These are phyloP conservation scores for Periophthalmus modestus DNA, from an alignment of 2,113 vertebrate species.

Conservation along the genomic window DNA sequence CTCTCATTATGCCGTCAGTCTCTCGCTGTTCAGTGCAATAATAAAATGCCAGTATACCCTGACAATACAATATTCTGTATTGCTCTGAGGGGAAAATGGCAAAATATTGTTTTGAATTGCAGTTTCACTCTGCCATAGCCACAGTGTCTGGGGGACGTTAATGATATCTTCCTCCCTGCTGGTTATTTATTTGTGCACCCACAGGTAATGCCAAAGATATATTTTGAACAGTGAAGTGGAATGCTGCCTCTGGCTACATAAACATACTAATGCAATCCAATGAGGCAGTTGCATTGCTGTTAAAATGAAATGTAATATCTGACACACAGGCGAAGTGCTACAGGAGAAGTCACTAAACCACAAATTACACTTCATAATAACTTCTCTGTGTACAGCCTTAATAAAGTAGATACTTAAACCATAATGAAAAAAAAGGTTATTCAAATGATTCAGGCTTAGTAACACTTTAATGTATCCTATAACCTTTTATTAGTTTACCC, in stretches of 20 bases:
- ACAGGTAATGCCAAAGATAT: slow-evolving; percentile 1
- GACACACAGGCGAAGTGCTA: neutral
- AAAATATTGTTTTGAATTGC: neutral
- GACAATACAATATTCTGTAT: neutral
- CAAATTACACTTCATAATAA: too few species aligned
- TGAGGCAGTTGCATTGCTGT: neutral
- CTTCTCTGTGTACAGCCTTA: too few species aligned
- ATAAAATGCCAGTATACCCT: neutral
- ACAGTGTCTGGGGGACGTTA: neutral
- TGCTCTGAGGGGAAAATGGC: neutral
- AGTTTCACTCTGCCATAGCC: neutral
- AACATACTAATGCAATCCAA: neutral
- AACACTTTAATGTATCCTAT: too few species aligned
- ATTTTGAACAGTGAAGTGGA: neutral
- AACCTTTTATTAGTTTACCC: too few species aligned
- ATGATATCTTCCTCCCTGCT: neutral
- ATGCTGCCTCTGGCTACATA: neutral
- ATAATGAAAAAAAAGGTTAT: too few species aligned
- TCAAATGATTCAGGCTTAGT: too few species aligned
- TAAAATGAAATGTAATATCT: neutral
- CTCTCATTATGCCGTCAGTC: neutral
- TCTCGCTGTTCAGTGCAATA: neutral
- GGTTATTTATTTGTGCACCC: neutral
- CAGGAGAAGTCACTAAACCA: too few species aligned
- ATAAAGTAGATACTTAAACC: too few species aligned